Evolutionary conservation across 2,888 invertebrate genomes (phyloP).

Genomic region (Andrena marginata): DNA sequence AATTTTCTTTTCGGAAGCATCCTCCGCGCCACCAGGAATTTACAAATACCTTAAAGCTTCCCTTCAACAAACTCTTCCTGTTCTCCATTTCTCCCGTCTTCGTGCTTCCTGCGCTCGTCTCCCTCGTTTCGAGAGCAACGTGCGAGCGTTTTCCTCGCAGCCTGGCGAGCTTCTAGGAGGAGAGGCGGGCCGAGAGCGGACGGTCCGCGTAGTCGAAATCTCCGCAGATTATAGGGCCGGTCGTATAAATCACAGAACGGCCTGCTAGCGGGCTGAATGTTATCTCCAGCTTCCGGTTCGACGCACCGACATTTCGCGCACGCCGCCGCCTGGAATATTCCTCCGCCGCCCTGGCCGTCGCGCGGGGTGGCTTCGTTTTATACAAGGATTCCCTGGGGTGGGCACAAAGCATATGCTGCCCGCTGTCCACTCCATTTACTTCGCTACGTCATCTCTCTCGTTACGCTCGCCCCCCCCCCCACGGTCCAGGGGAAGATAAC

Average conservation of each 20-base stretch:
- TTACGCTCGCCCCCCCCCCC: conserved; percentile 46
- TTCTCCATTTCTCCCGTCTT: too few species aligned
- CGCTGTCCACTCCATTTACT: conserved; percentile 85
- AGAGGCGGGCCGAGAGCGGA: conserved; percentile 53
- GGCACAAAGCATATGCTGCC: conserved; percentile 83
- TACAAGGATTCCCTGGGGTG: conserved; percentile 53
- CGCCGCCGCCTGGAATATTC: conserved; percentile 65
- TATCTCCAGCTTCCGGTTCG: conserved; percentile 83
- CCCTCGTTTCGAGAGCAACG: neutral
- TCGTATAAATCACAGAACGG: conserved; percentile 80
- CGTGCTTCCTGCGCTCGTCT: neutral
- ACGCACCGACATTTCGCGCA: conserved; percentile 79
- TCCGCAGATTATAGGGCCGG: conserved; percentile 78
- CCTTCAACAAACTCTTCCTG: neutral
- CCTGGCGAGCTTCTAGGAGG: neutral
- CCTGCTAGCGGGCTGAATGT: conserved; percentile 78
- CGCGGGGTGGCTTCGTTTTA: conserved; percentile 67
- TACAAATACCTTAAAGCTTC: neutral
- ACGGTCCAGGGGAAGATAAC: conserved; percentile 61
- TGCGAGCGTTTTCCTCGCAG: conserved; percentile 24
- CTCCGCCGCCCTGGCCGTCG: conserved; percentile 8
- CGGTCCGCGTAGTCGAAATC: conserved; percentile 72
- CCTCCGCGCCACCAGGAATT: too few species aligned
- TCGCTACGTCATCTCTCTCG: conserved; percentile 77
- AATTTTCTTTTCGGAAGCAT: too few species aligned